Conservation (phyloP, 2,797 vertebrate genomes). For the Notoglanidium macrostoma region DNA sequence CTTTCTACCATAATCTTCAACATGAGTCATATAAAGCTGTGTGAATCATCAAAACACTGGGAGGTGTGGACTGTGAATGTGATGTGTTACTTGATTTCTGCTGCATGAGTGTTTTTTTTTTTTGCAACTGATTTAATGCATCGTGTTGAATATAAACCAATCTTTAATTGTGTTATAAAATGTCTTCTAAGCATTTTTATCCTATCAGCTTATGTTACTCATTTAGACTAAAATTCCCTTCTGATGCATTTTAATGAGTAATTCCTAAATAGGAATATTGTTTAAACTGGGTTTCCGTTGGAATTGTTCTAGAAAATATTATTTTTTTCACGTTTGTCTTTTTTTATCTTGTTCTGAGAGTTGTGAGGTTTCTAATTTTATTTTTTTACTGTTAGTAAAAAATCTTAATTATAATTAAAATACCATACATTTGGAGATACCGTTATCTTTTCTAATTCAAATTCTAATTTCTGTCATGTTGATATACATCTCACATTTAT, state of each 20-base stretch:
- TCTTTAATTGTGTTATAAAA: neutral
- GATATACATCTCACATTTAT: neutral
- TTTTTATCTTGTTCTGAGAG: neutral
- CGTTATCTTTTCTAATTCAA: neutral
- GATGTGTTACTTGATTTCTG: neutral
- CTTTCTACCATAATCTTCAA: neutral
- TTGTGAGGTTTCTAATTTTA: neutral
- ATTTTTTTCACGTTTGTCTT: neutral
- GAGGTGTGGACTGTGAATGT: neutral
- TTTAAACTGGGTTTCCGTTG: neutral
- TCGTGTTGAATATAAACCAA: constrained; percentile 1
- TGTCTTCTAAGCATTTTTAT: neutral
- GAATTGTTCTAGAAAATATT: neutral
- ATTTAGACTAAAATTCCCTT: neutral
- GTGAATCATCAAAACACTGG: neutral
- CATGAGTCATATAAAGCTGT: neutral
- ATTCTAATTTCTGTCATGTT: neutral
- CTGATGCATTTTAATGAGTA: neutral
- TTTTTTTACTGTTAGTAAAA: neutral
- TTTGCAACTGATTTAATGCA: neutral
- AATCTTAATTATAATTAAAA: neutral
- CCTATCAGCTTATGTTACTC: neutral
- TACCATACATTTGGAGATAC: neutral
- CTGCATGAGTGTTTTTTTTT: neutral
- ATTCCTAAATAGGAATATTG: neutral